Conservation (phyloP, 2,113 vertebrate genomes). For the Gasterosteus aculeatus region DNA sequence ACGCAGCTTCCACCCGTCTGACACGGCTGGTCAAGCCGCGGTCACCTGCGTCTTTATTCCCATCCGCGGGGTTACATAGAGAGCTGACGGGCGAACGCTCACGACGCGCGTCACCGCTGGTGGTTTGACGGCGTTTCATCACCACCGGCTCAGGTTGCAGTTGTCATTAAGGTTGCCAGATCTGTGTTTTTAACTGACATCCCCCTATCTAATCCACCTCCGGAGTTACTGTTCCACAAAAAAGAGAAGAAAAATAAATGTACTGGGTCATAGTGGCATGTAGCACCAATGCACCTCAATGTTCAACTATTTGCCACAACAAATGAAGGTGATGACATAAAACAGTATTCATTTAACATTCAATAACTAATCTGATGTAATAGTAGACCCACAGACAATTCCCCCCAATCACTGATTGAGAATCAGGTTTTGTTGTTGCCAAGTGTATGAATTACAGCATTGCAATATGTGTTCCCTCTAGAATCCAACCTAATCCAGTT, state of each 20-base stretch:
- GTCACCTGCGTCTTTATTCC: not conserved
- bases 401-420: not conserved
- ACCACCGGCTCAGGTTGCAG: slow-evolving; percentile 46
- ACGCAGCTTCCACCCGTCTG: slow-evolving; percentile 27
- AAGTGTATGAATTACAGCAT: not conserved
- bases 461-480: not conserved
- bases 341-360: no score
- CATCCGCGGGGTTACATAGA: not conserved
- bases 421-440: not conserved
- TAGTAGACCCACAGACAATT: not conserved
- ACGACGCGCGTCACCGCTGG: not conserved
- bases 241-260: not conserved
- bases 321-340: not conserved
- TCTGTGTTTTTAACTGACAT: slow-evolving; percentile 42
- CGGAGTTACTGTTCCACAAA: not conserved
- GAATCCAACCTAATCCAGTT: not conserved
- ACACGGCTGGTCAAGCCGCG: slow-evolving; percentile 34
- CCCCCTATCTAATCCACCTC: slow-evolving; percentile 40
- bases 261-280: not conserved
- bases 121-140: slow-evolving; percentile 5
- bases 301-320: not conserved
- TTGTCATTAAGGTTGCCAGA: slow-evolving; percentile 63
- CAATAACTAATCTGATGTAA: not conserved
- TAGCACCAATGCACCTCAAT: not conserved
- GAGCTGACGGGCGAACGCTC: not conserved